Evolutionary conservation across 2,888 invertebrate genomes (phyloP).

Genomic region (Brachylomia viminalis): DNA sequence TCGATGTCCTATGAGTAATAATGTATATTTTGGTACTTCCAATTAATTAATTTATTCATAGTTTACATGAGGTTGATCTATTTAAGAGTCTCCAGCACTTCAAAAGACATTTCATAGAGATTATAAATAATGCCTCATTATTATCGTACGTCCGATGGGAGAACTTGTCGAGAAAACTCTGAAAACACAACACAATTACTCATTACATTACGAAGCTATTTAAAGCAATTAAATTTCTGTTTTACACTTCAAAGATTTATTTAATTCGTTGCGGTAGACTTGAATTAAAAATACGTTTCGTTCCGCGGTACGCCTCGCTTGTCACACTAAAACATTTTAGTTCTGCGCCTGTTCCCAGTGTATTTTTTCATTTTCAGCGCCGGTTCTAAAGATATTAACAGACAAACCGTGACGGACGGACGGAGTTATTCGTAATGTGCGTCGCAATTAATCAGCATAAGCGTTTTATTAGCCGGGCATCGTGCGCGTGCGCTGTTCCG

Average conservation of each 20-base stretch:
- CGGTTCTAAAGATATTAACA: slow-evolving; percentile 71
- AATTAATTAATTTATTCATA: slow-evolving; percentile 6
- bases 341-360: slow-evolving; percentile 74
- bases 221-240: slow-evolving; percentile 61
- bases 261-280: slow-evolving; percentile 73
- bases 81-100: slow-evolving; percentile 1
- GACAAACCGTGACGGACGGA: slow-evolving; percentile 71
- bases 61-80: slow-evolving; percentile 1
- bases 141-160: too few relatives aligned
- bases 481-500: slow-evolving; percentile 76
- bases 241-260: slow-evolving; percentile 72
- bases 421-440: slow-evolving; percentile 74
- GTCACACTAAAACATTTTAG: slow-evolving; percentile 76
- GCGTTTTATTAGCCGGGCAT: slow-evolving; percentile 83
- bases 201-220: slow-evolving; percentile 50
- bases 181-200: slow-evolving; percentile 48
- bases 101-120: slow-evolving; percentile 19
- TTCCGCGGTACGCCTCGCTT: slow-evolving; percentile 68
- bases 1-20: background rate
- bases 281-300: slow-evolving; percentile 75
- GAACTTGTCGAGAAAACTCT: slow-evolving; percentile 9
- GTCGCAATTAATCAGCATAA: slow-evolving; percentile 85
- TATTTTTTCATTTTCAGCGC: slow-evolving; percentile 71
- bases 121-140: slow-evolving; percentile 44
- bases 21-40: background rate